Evolutionary conservation across 2,888 invertebrate species (phyloP).

Genomic region (Hololepta plana): DNA sequence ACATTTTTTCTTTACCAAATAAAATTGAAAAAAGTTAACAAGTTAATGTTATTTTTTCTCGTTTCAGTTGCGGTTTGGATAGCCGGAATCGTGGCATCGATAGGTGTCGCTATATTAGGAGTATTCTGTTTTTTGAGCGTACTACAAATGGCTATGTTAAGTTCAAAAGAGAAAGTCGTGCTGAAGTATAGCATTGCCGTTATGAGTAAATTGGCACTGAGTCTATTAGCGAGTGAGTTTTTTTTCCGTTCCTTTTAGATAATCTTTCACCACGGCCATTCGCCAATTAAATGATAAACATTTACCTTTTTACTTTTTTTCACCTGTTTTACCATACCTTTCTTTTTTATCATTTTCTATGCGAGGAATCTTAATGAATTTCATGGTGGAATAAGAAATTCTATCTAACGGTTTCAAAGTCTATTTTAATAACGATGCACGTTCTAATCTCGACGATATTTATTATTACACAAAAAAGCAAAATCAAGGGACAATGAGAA

Average conservation of each 20-base stretch:
- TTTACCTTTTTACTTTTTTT: constrained; percentile 2
- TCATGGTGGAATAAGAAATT: too few relatives aligned
- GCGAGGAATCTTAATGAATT: too few relatives aligned
- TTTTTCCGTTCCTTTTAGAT: too few relatives aligned
- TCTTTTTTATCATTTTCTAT: constrained; percentile 1
- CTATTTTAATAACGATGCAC: too few relatives aligned
- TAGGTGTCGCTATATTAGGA: constrained; percentile 54
- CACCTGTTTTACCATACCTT: neutral
- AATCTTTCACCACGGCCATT: constrained; percentile 3
- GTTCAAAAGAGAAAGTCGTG: constrained; percentile 63
- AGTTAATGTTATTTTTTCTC: constrained; percentile 8
- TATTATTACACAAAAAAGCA: too few relatives aligned
- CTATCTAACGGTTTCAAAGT: too few relatives aligned
- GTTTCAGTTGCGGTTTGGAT: constrained; percentile 62
- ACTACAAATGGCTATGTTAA: constrained; percentile 74
- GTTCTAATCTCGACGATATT: too few relatives aligned
- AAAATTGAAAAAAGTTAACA: neutral
- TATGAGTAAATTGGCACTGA: constrained; percentile 60
- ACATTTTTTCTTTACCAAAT: too few relatives aligned
- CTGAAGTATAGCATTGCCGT: constrained; percentile 61
- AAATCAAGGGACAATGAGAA: too few relatives aligned
- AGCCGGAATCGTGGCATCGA: constrained; percentile 62
- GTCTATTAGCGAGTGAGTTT: constrained; percentile 63
- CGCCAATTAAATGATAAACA: too few relatives aligned
- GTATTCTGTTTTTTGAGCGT: constrained; percentile 64